These are phyloP conservation scores for Carlito syrichta DNA, from an alignment of 2,113 vertebrate genomes.

Conservation along the genomic window DNA sequence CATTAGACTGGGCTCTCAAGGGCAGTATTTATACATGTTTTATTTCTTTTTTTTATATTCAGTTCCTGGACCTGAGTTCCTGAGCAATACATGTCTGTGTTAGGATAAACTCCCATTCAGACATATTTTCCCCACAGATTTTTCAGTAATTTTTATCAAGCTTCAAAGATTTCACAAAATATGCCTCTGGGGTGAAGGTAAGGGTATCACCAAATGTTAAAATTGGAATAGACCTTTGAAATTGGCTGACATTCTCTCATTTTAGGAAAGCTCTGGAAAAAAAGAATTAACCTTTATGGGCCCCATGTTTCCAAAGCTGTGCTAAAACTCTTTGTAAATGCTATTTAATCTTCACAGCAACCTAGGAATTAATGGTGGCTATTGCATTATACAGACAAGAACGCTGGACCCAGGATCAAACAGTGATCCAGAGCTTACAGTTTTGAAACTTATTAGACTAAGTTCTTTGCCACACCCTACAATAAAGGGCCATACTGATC, in stretches of 20 bases:
- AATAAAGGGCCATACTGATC: not conserved
- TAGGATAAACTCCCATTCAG: not conserved
- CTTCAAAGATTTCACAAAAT: not conserved
- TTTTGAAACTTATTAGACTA: not conserved
- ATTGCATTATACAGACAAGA: not conserved
- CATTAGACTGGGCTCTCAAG: not conserved
- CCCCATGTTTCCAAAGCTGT: not conserved
- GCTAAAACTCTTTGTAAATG: not conserved
- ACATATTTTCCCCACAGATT: not conserved
- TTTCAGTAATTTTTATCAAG: not conserved
- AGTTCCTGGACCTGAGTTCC: not conserved
- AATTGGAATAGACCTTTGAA: not conserved
- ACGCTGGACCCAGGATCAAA: fast-evolving
- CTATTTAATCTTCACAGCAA: not conserved
- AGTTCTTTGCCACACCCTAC: not conserved
- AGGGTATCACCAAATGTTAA: not conserved
- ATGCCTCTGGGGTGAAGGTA: not conserved
- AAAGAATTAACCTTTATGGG: not conserved
- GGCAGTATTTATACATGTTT: not conserved
- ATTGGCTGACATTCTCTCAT: not conserved
- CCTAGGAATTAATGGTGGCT: not conserved
- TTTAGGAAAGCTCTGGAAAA: not conserved
- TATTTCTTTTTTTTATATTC: not conserved
- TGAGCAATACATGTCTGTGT: not conserved
- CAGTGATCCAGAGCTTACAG: not conserved